phyloP scores from a whole-genome alignment of 2,888 invertebrate species.

The Nymphalis polychloros region DNA sequence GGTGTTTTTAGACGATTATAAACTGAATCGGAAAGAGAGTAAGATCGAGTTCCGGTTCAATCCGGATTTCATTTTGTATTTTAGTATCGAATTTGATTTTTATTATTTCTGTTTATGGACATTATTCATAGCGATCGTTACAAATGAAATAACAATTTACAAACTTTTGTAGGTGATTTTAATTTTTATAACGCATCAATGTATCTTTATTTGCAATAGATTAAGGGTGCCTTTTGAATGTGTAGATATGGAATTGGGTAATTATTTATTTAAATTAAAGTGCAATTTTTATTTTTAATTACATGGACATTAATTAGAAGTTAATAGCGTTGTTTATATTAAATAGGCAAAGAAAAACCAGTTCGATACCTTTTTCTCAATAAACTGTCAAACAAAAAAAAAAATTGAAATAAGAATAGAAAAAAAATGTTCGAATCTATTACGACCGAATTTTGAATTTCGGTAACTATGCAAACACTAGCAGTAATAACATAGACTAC shows the following conservation, averaged over 20 bases:
- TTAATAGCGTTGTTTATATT: neutral
- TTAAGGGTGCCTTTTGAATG: neutral
- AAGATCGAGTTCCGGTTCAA: constrained; percentile 11
- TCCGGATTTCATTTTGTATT: constrained; percentile 46
- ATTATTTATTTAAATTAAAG: too few species aligned
- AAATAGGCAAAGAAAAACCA: neutral
- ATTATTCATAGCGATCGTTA: constrained; percentile 47
- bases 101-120: constrained; percentile 58
- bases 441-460: too few species aligned
- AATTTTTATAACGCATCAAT: neutral
- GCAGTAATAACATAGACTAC: too few species aligned
- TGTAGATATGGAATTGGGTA: neutral
- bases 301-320: neutral
- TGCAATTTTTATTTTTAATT: neutral
- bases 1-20: constrained; percentile 42
- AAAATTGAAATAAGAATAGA: too few species aligned
- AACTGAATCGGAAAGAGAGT: constrained; percentile 39
- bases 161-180: constrained; percentile 1
- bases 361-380: too few species aligned
- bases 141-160: constrained; percentile 27
- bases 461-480: too few species aligned
- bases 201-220: neutral
- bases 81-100: constrained; percentile 58
- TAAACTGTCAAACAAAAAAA: too few species aligned
- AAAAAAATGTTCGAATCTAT: too few species aligned